Conservation (phyloP, 1,140 invertebrate genomes). For the Heliconius himera region DNA sequence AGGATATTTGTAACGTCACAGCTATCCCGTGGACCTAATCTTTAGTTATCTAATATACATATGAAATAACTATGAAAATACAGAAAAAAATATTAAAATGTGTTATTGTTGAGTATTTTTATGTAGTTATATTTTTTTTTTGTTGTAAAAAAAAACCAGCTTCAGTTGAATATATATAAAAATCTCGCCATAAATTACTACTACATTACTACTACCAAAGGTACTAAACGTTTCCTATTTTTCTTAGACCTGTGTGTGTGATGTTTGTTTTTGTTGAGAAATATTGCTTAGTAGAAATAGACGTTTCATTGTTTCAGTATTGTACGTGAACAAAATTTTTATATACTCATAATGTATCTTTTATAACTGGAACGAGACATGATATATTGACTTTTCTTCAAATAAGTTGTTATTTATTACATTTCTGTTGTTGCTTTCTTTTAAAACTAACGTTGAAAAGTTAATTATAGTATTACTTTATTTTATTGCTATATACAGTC, state of each 20-base stretch:
- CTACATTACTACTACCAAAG: too few relatives aligned
- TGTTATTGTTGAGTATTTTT: too few relatives aligned
- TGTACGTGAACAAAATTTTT: neutral
- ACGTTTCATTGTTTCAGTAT: slow-evolving; percentile 9
- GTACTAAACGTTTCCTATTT: neutral
- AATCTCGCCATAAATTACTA: neutral
- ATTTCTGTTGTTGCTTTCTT: neutral
- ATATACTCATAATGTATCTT: slow-evolving; percentile 2
- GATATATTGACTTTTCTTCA: slow-evolving; percentile 8
- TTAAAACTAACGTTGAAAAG: neutral
- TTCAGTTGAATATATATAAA: neutral
- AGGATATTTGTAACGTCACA: too few relatives aligned
- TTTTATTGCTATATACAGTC: too few relatives aligned
- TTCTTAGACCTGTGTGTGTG: neutral
- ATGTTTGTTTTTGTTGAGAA: neutral
- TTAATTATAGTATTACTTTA: neutral
- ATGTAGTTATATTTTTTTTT: too few relatives aligned
- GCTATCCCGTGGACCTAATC: too few relatives aligned
- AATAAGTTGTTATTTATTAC: neutral
- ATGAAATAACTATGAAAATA: too few relatives aligned
- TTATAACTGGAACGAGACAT: neutral
- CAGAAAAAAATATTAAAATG: too few relatives aligned
- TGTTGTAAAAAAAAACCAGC: too few relatives aligned
- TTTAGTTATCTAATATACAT: too few relatives aligned
- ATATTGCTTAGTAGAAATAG: neutral